Conservation (phyloP, 2,113 vertebrate genomes). For the Trichechus manatus region DNA sequence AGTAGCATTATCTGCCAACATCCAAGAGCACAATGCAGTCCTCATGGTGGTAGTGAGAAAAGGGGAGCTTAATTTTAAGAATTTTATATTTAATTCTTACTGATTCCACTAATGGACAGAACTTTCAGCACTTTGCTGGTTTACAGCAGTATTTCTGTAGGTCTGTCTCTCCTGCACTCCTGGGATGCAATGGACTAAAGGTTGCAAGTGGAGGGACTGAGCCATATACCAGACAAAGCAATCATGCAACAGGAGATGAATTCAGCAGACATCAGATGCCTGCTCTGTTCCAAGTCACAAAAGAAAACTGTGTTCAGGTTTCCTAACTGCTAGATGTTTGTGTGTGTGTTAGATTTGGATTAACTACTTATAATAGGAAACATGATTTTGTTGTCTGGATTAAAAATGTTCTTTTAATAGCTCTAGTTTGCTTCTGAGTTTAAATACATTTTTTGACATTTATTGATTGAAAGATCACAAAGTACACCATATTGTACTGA, state of each 20-base stretch:
- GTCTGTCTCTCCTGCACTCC: background rate
- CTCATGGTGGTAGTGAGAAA: background rate
- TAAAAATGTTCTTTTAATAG: slow-evolving; percentile 51
- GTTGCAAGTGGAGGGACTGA: background rate
- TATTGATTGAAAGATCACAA: background rate
- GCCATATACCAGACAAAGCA: background rate
- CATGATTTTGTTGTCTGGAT: background rate
- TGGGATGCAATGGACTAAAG: background rate
- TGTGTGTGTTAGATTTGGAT: background rate
- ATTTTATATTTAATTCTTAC: background rate
- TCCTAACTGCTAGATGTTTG: background rate
- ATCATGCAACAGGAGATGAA: background rate
- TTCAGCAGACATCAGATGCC: background rate
- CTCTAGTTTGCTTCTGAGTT: slow-evolving; percentile 43
- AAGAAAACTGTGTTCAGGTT: background rate
- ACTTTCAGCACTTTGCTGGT: background rate
- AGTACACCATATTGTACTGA: background rate
- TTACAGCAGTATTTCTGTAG: background rate
- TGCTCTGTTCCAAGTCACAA: background rate
- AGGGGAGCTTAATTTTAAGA: background rate
- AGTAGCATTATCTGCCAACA: background rate
- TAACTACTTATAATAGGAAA: slow-evolving; percentile 42
- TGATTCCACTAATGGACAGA: background rate
- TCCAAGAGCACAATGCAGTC: background rate
- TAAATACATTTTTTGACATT: slow-evolving; percentile 44